Evolutionary conservation across 2,888 invertebrate species (phyloP).

Genomic region (Augiades crinisus): DNA sequence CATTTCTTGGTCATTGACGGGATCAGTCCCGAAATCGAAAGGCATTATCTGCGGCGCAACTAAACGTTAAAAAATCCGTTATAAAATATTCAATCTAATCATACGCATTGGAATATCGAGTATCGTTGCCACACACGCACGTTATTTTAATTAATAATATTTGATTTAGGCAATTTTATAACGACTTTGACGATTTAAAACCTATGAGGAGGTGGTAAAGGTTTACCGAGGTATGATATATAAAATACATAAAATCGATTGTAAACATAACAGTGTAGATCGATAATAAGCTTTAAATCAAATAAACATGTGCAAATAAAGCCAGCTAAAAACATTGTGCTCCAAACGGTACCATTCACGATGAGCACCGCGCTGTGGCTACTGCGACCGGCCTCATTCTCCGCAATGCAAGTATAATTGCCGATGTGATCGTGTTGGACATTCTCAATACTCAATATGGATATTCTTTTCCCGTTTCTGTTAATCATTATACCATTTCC

Average conservation of each 20-base stretch:
- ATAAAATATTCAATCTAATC: neutral
- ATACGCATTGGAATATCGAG: neutral
- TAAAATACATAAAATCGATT: neutral
- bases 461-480: constrained; percentile 83
- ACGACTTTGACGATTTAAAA: too few species aligned
- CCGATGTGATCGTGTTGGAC: constrained; percentile 83
- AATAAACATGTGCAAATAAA: constrained; percentile 51
- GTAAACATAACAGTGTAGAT: constrained; percentile 14
- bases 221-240: neutral
- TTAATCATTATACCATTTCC: constrained; percentile 82
- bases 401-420: constrained; percentile 83
- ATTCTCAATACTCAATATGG: constrained; percentile 84
- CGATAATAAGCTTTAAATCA: constrained; percentile 32
- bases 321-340: constrained; percentile 36
- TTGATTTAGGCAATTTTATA: neutral
- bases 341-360: constrained; percentile 84
- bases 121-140: constrained; percentile 72
- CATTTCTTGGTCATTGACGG: constrained; percentile 85
- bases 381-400: constrained; percentile 84
- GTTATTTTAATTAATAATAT: constrained; percentile 62
- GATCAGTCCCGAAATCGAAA: constrained; percentile 86
- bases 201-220: neutral
- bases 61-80: constrained; percentile 41
- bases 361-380: constrained; percentile 84
- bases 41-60: constrained; percentile 87